Conservation (phyloP, 2,888 invertebrate species). For the Xestia ashworthii region DNA sequence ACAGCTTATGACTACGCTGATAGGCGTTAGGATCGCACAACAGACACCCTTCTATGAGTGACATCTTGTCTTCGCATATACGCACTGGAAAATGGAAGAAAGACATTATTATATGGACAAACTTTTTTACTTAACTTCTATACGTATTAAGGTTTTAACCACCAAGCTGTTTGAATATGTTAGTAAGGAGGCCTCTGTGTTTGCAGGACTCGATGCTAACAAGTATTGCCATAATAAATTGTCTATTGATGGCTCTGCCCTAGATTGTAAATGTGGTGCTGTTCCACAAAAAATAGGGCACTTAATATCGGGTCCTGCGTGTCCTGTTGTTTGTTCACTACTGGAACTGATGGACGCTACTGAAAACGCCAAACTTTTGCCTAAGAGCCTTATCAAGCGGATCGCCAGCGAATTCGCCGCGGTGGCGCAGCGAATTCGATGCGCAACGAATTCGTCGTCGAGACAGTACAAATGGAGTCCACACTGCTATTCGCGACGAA, state of each 20-base stretch:
- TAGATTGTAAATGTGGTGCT: not conserved
- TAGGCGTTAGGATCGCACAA: conserved; percentile 90
- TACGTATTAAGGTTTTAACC: not conserved
- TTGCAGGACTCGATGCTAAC: not conserved
- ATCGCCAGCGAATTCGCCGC: too few species aligned
- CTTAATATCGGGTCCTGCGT: not conserved
- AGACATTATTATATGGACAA: not conserved
- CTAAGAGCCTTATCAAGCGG: too few species aligned
- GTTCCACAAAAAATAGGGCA: not conserved
- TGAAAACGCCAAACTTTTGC: not conserved
- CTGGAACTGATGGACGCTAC: not conserved
- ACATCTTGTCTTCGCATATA: conserved; percentile 91
- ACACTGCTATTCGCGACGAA: too few species aligned
- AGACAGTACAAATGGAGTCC: too few species aligned
- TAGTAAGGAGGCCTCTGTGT: not conserved
- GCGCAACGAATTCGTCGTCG: too few species aligned
- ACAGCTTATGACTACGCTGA: conserved; percentile 91
- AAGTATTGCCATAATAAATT: not conserved
- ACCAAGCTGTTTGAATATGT: not conserved
- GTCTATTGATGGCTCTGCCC: not conserved
- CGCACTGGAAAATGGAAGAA: conserved; percentile 84
- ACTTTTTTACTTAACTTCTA: not conserved
- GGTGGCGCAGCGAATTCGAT: too few species aligned
- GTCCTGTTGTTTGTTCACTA: not conserved
- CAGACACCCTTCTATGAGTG: conserved; percentile 92